phyloP scores from a whole-genome alignment of 92 coral and sea anemone genomes.

The Chrysogorgia sp. region DNA sequence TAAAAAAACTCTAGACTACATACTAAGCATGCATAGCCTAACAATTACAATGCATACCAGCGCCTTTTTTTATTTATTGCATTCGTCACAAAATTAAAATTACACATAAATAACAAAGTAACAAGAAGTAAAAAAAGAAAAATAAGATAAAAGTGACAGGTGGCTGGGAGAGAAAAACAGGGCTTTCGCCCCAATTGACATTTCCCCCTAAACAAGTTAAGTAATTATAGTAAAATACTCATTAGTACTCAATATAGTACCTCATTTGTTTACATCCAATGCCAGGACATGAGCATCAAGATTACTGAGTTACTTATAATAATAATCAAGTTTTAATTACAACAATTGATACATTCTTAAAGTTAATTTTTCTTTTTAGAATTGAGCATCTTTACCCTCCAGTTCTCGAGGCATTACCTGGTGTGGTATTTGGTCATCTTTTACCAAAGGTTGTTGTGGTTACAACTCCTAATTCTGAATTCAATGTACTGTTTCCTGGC shows the following conservation, averaged over 20 bases:
- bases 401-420: slow-evolving; percentile 76
- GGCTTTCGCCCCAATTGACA: not conserved
- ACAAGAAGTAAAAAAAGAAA: too few species aligned
- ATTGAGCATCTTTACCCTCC: slow-evolving; percentile 85
- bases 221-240: too few species aligned
- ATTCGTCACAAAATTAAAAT: too few species aligned
- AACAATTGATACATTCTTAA: not conserved
- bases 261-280: too few species aligned
- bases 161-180: not conserved
- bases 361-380: slow-evolving; percentile 35
- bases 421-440: slow-evolving; percentile 86
- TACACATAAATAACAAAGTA: too few species aligned
- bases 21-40: too few species aligned
- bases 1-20: not conserved
- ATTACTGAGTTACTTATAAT: not conserved
- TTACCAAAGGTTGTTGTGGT: slow-evolving; percentile 93
- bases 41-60: too few species aligned
- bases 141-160: too few species aligned
- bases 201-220: too few species aligned
- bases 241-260: too few species aligned
- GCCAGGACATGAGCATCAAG: not conserved
- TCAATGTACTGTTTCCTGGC: slow-evolving; percentile 89
- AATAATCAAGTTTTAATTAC: not conserved
- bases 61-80: too few species aligned
- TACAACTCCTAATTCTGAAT: slow-evolving; percentile 96